A percentile compares a stretch with the other conserved stretches of the same genome.
Conservation (phyloP, 2,888 invertebrate species). For the Ophion costatus region DNA sequence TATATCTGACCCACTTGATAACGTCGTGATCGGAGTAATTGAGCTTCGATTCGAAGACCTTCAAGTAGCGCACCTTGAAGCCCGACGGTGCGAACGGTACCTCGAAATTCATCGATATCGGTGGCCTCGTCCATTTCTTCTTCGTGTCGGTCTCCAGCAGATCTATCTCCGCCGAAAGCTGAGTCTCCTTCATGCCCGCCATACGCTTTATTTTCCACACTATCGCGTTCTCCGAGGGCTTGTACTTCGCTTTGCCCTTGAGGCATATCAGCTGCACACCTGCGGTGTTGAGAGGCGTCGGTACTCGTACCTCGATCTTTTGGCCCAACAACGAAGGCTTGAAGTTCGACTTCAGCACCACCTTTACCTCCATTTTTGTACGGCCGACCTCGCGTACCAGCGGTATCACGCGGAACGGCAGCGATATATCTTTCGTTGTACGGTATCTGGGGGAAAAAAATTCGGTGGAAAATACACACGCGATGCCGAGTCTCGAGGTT, state of each 20-base stretch:
- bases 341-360: constrained; percentile 99
- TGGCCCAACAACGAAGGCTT: constrained; percentile 99
- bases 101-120: constrained; percentile 99
- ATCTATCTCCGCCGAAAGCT: constrained; percentile 99
- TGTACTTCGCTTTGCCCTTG: constrained; percentile 99
- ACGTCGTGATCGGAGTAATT: constrained; percentile 99
- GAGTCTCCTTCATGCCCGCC: constrained; percentile 99
- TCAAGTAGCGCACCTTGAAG: constrained; percentile 99
- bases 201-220: constrained; percentile 95
- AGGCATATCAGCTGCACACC: constrained; percentile 99
- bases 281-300: constrained; percentile 99
- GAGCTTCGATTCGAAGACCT: constrained; percentile 99
- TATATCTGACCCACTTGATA: constrained; percentile 99
- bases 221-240: constrained; percentile 99
- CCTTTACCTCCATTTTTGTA: constrained; percentile 99
- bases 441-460: constrained; percentile 89
- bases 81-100: constrained; percentile 99
- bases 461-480: too few species aligned
- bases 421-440: constrained; percentile 99
- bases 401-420: constrained; percentile 99
- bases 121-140: constrained; percentile 99
- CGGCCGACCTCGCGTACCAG: constrained; percentile 98
- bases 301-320: constrained; percentile 99
- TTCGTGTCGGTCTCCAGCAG: constrained; percentile 99
- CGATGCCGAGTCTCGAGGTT: too few species aligned